Evolutionary conservation across 1,140 invertebrate genomes (phyloP).

Genomic region (Drosophila sucinea): DNA sequence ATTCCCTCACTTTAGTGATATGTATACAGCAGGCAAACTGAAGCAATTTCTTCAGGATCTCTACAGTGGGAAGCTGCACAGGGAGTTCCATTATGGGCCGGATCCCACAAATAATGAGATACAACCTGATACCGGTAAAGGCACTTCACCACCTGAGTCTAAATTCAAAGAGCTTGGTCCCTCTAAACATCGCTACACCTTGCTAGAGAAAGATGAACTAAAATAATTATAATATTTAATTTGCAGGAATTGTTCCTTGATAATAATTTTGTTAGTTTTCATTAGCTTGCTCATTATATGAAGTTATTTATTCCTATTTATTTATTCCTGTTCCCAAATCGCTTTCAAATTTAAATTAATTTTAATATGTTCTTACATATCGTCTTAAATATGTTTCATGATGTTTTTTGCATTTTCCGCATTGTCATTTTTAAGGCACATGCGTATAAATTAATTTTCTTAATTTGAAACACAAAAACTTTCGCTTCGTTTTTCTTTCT

Average conservation of each 20-base stretch:
- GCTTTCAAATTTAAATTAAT: too few species aligned
- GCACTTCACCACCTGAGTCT: slow-evolving; percentile 96
- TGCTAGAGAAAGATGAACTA: slow-evolving; percentile 94
- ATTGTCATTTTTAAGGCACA: slow-evolving; percentile 41
- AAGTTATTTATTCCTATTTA: too few species aligned
- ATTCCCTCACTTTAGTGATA: slow-evolving; percentile 91
- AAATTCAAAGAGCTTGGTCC: slow-evolving; percentile 98
- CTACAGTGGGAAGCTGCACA: slow-evolving; percentile 98
- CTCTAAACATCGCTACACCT: slow-evolving; percentile 97
- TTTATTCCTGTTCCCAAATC: too few species aligned
- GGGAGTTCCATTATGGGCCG: slow-evolving; percentile 99
- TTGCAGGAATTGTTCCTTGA: too few species aligned
- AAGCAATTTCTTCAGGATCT: slow-evolving; percentile 96
- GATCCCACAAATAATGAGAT: slow-evolving; percentile 85
- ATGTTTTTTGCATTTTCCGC: neutral
- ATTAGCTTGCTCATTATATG: too few species aligned
- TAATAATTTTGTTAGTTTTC: too few species aligned
- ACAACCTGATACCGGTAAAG: slow-evolving; percentile 70
- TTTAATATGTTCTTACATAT: too few species aligned
- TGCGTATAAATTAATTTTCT: slow-evolving; percentile 67
- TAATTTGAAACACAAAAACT: slow-evolving; percentile 60
- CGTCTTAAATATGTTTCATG: neutral
- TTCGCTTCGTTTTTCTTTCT: slow-evolving; percentile 36
- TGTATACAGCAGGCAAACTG: slow-evolving; percentile 91
- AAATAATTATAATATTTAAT: too few species aligned